Evolutionary conservation across 2,888 invertebrate genomes (phyloP).

Genomic region (Lottia gigantea): DNA sequence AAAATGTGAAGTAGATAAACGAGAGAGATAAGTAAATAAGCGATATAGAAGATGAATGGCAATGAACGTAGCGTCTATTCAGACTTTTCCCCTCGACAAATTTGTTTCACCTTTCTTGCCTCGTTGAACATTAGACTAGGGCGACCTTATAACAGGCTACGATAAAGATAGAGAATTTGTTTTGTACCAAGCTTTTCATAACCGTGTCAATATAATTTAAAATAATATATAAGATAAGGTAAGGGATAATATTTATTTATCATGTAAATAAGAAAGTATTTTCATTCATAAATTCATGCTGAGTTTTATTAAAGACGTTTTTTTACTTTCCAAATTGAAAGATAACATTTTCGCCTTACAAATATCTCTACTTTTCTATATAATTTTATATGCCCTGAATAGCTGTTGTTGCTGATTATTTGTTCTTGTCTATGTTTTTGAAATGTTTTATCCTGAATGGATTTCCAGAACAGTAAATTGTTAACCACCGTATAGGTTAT

Average conservation of each 20-base stretch:
- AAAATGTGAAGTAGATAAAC: not conserved
- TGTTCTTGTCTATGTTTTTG: too few relatives aligned
- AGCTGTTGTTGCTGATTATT: too few relatives aligned
- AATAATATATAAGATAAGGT: not conserved
- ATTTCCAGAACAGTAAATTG: too few relatives aligned
- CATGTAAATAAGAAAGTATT: too few relatives aligned
- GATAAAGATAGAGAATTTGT: not conserved
- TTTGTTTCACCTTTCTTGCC: conserved; percentile 5
- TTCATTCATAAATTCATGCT: too few relatives aligned
- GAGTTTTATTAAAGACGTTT: too few relatives aligned
- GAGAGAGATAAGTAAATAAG: conserved; percentile 1
- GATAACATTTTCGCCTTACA: too few relatives aligned
- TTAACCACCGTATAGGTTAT: too few relatives aligned
- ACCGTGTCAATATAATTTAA: not conserved
- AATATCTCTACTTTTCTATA: too few relatives aligned
- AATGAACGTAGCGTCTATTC: not conserved
- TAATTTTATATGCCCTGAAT: too few relatives aligned
- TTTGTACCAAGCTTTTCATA: not conserved
- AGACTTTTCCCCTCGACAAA: conserved; percentile 2
- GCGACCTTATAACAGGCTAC: not conserved
- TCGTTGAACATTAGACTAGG: not conserved
- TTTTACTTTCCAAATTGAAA: too few relatives aligned
- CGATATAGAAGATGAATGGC: not conserved
- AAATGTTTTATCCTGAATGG: too few relatives aligned
- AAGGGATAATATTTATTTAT: not conserved